phyloP scores from a whole-genome alignment of 2,888 invertebrate species.

The Euplexia lucipara region DNA sequence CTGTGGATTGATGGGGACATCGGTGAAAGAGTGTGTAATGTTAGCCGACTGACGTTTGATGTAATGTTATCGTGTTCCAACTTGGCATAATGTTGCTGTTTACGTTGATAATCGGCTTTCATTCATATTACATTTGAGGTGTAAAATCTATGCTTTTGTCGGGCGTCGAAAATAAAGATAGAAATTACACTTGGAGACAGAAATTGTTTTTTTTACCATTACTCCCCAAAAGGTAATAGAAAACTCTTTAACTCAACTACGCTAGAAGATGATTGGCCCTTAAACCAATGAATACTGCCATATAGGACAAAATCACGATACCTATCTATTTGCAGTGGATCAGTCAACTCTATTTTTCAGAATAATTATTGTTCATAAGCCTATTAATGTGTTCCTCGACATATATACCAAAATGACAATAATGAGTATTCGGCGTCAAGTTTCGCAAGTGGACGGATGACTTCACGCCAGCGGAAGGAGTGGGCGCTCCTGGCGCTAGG shows the following conservation, averaged over 20 bases:
- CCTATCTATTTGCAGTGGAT: not conserved
- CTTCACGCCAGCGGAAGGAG: conserved; percentile 68
- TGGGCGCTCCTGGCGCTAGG: conserved; percentile 65
- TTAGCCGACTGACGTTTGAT: conserved; percentile 18
- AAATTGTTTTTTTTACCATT: not conserved
- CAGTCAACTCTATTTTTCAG: not conserved
- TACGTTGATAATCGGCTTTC: conserved; percentile 1
- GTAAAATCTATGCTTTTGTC: not conserved
- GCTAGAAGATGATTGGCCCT: too few relatives aligned
- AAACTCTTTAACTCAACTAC: too few relatives aligned
- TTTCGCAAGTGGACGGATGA: conserved; percentile 68
- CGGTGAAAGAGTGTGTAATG: conserved; percentile 36
- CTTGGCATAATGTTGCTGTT: conserved; percentile 10
- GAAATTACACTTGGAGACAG: not conserved
- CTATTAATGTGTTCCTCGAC: not conserved
- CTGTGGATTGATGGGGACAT: conserved; percentile 51
- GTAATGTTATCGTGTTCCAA: conserved; percentile 17
- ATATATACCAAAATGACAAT: conserved; percentile 33
- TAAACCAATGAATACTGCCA: not conserved
- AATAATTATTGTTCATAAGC: not conserved
- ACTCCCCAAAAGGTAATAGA: not conserved
- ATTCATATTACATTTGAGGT: not conserved
- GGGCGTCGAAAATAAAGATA: not conserved
- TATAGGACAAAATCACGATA: too few relatives aligned
- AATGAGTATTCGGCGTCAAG: conserved; percentile 47